Base-by-base conservation (phyloP, 2,113 vertebrate genomes). In the Eurypyga helias region DNA sequence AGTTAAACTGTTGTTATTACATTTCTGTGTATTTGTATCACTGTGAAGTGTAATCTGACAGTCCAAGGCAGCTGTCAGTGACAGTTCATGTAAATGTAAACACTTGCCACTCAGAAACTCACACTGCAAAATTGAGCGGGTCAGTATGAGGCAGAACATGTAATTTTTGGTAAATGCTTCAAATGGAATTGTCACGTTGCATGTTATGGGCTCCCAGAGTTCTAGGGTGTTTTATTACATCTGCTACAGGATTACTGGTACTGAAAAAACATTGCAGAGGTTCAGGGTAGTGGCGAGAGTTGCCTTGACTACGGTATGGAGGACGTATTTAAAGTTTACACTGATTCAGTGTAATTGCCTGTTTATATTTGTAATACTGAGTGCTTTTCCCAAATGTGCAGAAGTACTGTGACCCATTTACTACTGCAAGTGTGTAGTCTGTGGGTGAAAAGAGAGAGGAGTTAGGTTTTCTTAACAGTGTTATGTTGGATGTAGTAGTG, bases 61-160 rank as follows among this genome's bases (percentile, higher is more conserved):
- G 86, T 81, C 60, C 24, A 52, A 70, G 57, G 58, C 55, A 94
- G 51, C 75, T 94, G 65, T 90, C 38, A 70, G 34, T 94, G 89
- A 77, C 72, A 75, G 60, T 66, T 82, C 33, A 4, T 2, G 4
- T 33, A 54, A 31, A 71, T 60, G 41, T 92, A 95, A 95, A 95
- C 87, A 85, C 14, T 87, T 76, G 57, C 16, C 9, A 6, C 46
- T 86, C 18, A n/a, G 73, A 52, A 66, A 19, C 67, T 83, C 9
- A 21, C 3, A 7, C 58, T 77, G n/a, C 41, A 75, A 80, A 91
- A 82, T 54, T 9, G 36, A 46, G 52, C 26, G 31, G 17, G 28
- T 87, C 46, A 52, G 20, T 87, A 17, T 45, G 41, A 78, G 54
- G 19, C 33, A 75, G 24, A 95, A 26, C 9, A 18, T 70, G 13